Percentiles rank a stretch among this genome's conserved stretches.
These are phyloP conservation scores for Tragelaphus imberbis DNA, from an alignment of 2,113 vertebrate species.

Conservation along the genomic window DNA sequence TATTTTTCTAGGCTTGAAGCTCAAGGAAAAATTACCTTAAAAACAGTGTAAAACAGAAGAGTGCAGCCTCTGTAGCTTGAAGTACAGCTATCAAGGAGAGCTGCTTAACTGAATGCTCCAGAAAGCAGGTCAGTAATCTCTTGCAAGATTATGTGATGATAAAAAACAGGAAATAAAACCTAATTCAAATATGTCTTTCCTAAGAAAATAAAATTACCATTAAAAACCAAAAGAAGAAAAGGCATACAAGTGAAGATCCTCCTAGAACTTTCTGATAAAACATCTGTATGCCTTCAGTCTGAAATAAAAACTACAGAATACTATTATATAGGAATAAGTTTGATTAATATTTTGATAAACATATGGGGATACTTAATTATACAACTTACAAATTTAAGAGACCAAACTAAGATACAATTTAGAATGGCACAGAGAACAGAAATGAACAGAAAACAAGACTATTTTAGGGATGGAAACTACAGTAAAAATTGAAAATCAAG, in stretches of 20 bases:
- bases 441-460: background rate
- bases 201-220: slow-evolving; percentile 14
- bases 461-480: background rate
- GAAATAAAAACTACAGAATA: background rate
- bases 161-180: background rate
- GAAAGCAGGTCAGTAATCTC: background rate
- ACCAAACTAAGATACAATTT: background rate
- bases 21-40: background rate
- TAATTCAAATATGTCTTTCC: background rate
- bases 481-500: background rate
- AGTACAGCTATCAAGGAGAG: background rate
- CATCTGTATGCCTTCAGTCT: background rate
- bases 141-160: background rate
- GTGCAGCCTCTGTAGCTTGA: background rate
- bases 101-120: background rate
- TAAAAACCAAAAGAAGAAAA: background rate
- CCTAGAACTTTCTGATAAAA: background rate
- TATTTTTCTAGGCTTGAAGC: slow-evolving; percentile 9
- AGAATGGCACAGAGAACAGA: background rate
- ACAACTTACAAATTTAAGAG: background rate
- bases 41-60: background rate
- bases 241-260: background rate
- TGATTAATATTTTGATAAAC: slow-evolving; percentile 1
- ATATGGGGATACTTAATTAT: background rate
- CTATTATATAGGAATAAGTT: background rate